A percentile compares a stretch with the other conserved stretches of the same genome.
phyloP scores from a whole-genome alignment of 2,113 vertebrate species.

The Columba janthina region DNA sequence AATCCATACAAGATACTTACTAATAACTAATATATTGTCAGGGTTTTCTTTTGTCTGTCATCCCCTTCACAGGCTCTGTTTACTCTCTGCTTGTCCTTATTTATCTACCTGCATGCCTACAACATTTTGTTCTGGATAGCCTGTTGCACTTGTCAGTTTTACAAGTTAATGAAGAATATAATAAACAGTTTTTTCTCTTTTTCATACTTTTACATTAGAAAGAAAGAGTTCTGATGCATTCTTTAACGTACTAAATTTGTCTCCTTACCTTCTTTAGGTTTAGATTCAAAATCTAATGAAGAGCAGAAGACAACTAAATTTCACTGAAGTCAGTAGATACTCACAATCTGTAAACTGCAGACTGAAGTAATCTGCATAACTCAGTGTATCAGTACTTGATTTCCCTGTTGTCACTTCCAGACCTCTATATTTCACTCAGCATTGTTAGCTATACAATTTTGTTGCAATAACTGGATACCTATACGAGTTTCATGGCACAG shows the following conservation, averaged over 20 bases:
- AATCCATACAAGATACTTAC: neutral
- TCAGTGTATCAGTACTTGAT: neutral
- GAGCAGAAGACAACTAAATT: neutral
- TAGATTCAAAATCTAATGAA: neutral
- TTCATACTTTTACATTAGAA: neutral
- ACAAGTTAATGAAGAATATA: neutral
- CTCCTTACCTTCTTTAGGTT: neutral
- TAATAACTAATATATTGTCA: neutral
- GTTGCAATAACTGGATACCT: slow-evolving; percentile 15
- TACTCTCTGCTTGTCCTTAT: neutral
- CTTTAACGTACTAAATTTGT: neutral
- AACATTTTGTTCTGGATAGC: neutral
- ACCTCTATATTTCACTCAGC: neutral
- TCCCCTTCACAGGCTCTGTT: neutral
- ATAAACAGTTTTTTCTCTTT: neutral
- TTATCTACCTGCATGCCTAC: neutral
- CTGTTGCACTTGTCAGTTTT: neutral
- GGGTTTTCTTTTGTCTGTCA: neutral
- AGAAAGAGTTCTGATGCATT: neutral
- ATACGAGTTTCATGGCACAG: neutral
- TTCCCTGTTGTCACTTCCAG: slow-evolving; percentile 23
- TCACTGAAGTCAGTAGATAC: neutral
- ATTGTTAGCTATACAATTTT: neutral
- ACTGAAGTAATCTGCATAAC: neutral
- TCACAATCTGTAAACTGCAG: neutral